Conservation (phyloP, 1,140 invertebrate species). For the Zaprionus camerounensis region DNA sequence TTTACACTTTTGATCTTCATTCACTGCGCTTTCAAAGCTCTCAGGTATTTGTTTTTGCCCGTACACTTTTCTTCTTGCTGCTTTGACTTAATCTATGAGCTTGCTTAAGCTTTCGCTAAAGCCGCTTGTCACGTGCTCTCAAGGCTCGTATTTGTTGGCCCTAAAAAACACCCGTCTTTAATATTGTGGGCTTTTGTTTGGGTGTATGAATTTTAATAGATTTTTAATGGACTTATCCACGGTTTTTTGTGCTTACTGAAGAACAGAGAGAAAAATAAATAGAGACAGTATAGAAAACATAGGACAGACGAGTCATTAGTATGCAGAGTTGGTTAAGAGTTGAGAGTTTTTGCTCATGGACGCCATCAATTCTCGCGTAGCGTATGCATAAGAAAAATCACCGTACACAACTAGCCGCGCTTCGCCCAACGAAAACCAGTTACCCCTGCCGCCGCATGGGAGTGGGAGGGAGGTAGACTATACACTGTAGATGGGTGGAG, state of each 20-base stretch:
- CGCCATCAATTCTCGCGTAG: slow-evolving; percentile 13
- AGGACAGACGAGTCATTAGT: background rate
- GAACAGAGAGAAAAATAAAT: background rate
- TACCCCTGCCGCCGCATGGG: background rate
- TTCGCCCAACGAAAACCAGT: slow-evolving; percentile 57
- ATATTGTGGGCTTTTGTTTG: slow-evolving; percentile 1
- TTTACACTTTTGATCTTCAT: too few relatives aligned
- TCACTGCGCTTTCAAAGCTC: background rate
- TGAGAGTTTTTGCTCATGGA: slow-evolving; percentile 11
- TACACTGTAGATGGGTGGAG: background rate
- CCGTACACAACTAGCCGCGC: slow-evolving; percentile 35
- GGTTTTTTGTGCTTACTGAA: background rate
- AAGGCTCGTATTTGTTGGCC: background rate
- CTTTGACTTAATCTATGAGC: background rate
- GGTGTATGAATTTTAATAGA: slow-evolving; percentile 5
- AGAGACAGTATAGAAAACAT: background rate
- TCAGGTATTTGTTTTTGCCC: too few relatives aligned
- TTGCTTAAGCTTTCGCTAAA: background rate
- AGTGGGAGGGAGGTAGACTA: background rate
- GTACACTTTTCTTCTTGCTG: background rate
- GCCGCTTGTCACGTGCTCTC: background rate
- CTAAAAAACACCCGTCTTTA: background rate
- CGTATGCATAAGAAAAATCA: slow-evolving; percentile 33
- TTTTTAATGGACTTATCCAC: background rate
- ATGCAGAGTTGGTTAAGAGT: background rate